phyloP scores from a whole-genome alignment of 2,888 invertebrate genomes.

The Lasioglossum leucozonium region DNA sequence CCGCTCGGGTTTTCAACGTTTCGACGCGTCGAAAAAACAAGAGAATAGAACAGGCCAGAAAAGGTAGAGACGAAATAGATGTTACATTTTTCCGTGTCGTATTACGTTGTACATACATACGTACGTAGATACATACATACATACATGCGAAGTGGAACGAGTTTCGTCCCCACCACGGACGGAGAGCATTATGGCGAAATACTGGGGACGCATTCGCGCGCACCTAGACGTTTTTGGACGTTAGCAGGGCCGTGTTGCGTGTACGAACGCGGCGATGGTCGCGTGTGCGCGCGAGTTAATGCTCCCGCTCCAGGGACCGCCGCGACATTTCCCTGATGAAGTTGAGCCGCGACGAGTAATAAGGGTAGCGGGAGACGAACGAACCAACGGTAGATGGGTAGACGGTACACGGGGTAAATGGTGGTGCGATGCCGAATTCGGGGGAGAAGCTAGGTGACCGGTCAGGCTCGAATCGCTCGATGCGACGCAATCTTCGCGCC shows the following conservation, averaged over 20 bases:
- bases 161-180: conserved; percentile 48
- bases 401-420: background rate
- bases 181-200: conserved; percentile 71
- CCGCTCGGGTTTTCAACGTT: conserved; percentile 8
- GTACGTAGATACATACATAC: conserved; percentile 25
- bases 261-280: conserved; percentile 45
- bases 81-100: conserved; percentile 59
- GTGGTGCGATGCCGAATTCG: background rate
- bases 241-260: conserved; percentile 60
- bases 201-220: conserved; percentile 69
- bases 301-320: conserved; percentile 73
- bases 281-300: conserved; percentile 77
- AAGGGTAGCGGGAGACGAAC: conserved; percentile 80
- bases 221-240: conserved; percentile 66
- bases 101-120: conserved; percentile 48
- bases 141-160: conserved; percentile 39
- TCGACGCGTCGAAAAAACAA: conserved; percentile 13
- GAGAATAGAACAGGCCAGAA: background rate
- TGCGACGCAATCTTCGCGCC: background rate
- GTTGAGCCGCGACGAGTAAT: conserved; percentile 84
- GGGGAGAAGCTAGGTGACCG: background rate
- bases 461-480: background rate
- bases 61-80: conserved; percentile 27
- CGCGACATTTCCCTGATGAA: conserved; percentile 81
- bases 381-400: conserved; percentile 22